Percentiles rank a stretch among this genome's conserved stretches.
Conservation (phyloP, 2,113 vertebrate species). For the Grammomys surdaster region DNA sequence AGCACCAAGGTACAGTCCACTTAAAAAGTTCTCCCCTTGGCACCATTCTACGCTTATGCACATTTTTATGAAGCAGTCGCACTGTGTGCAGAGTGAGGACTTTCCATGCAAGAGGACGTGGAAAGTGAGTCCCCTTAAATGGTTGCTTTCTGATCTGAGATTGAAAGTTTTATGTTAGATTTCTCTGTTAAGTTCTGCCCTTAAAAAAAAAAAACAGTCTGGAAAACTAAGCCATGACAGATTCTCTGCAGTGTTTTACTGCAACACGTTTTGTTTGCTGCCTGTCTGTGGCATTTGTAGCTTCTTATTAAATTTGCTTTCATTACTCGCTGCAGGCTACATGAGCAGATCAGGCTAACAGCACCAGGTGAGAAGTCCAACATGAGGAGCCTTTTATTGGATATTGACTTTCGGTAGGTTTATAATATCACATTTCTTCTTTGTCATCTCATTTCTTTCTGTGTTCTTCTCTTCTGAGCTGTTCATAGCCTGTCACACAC, state of each 20-base stretch:
- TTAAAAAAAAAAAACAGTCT: slow-evolving; percentile 52
- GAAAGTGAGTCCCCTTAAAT: background rate
- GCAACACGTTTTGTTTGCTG: slow-evolving; percentile 46
- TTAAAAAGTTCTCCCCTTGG: background rate
- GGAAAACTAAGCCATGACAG: background rate
- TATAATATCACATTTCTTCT: slow-evolving; percentile 53
- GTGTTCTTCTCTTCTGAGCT: slow-evolving; percentile 46
- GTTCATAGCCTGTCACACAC: background rate
- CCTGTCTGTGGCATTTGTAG: slow-evolving; percentile 62
- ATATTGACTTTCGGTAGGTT: slow-evolving; percentile 97
- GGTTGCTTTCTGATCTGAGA: slow-evolving; percentile 34
- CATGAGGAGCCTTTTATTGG: slow-evolving; percentile 94
- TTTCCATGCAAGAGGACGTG: background rate
- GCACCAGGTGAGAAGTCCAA: slow-evolving; percentile 83
- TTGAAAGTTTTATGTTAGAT: slow-evolving; percentile 50
- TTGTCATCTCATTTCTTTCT: slow-evolving; percentile 54
- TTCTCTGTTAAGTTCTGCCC: background rate
- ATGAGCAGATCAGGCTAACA: slow-evolving; percentile 93
- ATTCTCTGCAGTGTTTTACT: slow-evolving; percentile 52
- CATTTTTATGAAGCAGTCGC: background rate
- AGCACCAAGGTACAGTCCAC: slow-evolving; percentile 91
- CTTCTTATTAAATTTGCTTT: slow-evolving; percentile 78
- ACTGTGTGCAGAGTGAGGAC: background rate
- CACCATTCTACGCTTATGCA: too few relatives aligned
- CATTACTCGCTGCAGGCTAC: slow-evolving; percentile 90